phyloP scores from a whole-genome alignment of 2,888 invertebrate genomes.

The Meliscaeva auricollis region DNA sequence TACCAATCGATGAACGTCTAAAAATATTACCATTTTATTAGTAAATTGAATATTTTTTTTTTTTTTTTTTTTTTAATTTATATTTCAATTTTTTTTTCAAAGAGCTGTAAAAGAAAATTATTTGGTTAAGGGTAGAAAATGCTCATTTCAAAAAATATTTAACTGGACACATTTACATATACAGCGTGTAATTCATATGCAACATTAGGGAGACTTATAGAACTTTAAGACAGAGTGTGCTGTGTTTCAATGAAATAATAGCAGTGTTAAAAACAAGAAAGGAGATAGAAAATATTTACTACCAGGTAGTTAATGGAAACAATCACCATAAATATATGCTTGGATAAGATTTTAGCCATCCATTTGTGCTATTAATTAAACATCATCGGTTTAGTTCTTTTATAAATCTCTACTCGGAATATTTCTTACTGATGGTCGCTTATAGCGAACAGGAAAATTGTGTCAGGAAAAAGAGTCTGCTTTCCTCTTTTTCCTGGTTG shows the following conservation, averaged over 20 bases:
- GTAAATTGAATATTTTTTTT: background rate
- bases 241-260: constrained; percentile 26
- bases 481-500: too few species aligned
- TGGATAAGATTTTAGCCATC: too few species aligned
- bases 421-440: too few species aligned
- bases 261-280: background rate
- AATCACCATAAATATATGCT: too few species aligned
- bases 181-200: constrained; percentile 1
- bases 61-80: background rate
- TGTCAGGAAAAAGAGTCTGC: too few species aligned
- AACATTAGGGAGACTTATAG: constrained; percentile 7
- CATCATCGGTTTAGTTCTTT: too few species aligned
- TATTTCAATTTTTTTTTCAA: background rate
- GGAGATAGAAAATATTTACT: too few species aligned
- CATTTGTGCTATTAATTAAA: too few species aligned
- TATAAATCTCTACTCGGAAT: too few species aligned
- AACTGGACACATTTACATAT: constrained; percentile 46
- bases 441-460: too few species aligned
- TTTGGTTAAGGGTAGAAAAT: background rate
- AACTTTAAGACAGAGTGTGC: constrained; percentile 36
- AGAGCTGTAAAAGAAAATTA: too few species aligned
- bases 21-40: constrained; percentile 40
- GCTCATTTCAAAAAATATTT: constrained; percentile 29
- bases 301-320: too few species aligned
- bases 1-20: constrained; percentile 94